Evolutionary conservation across 2,888 invertebrate genomes (phyloP).

Genomic region (Andrena bucephala): DNA sequence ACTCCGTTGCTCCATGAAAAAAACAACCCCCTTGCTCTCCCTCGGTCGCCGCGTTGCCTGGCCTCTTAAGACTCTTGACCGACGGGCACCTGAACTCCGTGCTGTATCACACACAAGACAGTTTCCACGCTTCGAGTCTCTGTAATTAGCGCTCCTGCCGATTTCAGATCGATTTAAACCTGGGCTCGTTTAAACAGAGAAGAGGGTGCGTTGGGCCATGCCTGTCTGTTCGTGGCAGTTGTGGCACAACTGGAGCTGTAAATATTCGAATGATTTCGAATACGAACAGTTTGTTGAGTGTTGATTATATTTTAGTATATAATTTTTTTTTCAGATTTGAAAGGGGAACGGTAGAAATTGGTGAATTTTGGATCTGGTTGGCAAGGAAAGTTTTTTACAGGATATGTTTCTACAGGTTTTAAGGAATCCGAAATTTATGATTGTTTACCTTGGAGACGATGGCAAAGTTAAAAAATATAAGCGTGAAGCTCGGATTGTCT

Average conservation of each 20-base stretch:
- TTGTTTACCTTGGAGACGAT: too few species aligned
- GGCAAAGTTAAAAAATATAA: too few species aligned
- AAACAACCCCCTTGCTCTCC: conserved; percentile 61
- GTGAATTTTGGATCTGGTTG: too few species aligned
- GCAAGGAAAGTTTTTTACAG: too few species aligned
- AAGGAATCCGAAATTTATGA: too few species aligned
- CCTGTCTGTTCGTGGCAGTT: not conserved
- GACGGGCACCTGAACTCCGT: conserved; percentile 7
- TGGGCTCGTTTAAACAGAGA: not conserved
- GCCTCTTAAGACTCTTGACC: conserved; percentile 26
- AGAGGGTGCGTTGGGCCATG: not conserved
- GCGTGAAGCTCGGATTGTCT: too few species aligned
- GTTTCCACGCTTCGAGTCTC: not conserved
- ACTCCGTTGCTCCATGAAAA: conserved; percentile 65
- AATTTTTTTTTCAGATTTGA: too few species aligned
- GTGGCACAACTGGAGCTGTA: not conserved
- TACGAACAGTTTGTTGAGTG: too few species aligned
- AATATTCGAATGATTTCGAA: too few species aligned
- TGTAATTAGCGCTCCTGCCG: not conserved
- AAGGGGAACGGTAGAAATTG: too few species aligned
- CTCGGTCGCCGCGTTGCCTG: conserved; percentile 21
- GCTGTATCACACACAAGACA: not conserved
- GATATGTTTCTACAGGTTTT: too few species aligned
- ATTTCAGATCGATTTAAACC: not conserved
- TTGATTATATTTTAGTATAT: too few species aligned